These are phyloP conservation scores for Papilio glaucus DNA, from an alignment of 1,140 invertebrate genomes.

Conservation along the genomic window DNA sequence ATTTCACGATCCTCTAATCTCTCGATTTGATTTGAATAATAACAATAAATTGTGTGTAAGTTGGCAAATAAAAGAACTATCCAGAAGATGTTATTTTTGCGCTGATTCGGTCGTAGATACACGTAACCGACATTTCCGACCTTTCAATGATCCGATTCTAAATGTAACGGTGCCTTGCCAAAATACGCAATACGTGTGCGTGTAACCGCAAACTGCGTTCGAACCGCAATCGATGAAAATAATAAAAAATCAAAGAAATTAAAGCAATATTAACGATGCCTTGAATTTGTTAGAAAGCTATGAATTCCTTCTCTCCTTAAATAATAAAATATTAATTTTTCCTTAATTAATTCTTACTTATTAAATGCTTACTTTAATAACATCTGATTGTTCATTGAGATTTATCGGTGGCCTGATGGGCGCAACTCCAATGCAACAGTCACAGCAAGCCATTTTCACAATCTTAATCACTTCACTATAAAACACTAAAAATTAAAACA, in stretches of 20 bases:
- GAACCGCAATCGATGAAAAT: constrained; percentile 13
- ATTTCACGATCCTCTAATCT: constrained; percentile 16
- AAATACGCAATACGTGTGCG: constrained; percentile 48
- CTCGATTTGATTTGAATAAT: constrained; percentile 2
- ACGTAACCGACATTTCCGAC: constrained; percentile 38
- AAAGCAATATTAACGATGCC: background rate
- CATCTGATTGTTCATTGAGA: constrained; percentile 90
- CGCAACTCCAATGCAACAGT: constrained; percentile 86
- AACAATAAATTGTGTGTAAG: constrained; percentile 35
- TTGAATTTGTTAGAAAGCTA: background rate
- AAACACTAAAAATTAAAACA: constrained; percentile 50
- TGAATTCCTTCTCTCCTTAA: constrained; percentile 15
- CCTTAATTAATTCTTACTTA: background rate
- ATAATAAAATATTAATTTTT: constrained; percentile 2
- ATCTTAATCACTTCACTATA: constrained; percentile 53
- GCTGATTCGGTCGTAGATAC: constrained; percentile 31
- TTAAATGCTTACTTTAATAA: constrained; percentile 87
- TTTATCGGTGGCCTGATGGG: constrained; percentile 90
- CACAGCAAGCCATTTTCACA: constrained; percentile 85
- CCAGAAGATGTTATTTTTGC: constrained; percentile 37
- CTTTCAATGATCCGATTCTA: constrained; percentile 54
- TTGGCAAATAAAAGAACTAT: constrained; percentile 38
- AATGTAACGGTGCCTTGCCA: constrained; percentile 65
- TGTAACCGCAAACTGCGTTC: constrained; percentile 35
- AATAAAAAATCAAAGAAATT: background rate